Base-by-base conservation (phyloP, 2,113 vertebrate genomes). In the Toxotes jaculatrix region DNA sequence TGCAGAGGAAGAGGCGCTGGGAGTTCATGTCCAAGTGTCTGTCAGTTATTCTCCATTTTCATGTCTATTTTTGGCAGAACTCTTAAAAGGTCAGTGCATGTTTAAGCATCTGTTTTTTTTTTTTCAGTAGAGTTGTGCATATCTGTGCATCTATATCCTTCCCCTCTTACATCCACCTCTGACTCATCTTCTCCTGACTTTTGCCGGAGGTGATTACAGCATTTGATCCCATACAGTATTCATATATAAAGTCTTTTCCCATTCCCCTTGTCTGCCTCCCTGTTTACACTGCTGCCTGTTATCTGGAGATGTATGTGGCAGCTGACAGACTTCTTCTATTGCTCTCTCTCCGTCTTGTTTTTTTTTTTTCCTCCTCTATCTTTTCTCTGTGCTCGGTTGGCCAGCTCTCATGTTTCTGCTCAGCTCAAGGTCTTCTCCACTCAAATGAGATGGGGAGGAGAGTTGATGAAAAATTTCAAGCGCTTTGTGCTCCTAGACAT, bases 381-480 rank as follows among this genome's bases (percentile, higher is more conserved):
- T 73, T 27, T n/a, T 31, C 49, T 60, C 73, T 65, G n/a, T 17
- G 19, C 80, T 82, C 21, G 17, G 36, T 36, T 61, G 78, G 61
- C 42, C 60, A 32, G 69, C 34, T 40, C 53, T 70, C 55, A 0
- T 59, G 63, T 77, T 81, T 85, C 72, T 78, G 69, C 78, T 79
- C 69, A 21, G 57, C 69, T 74, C 86, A 84, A 86, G 87, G 85
- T 80, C 84, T 77, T 77, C 79, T 75, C 19, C 21, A 27, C 13
- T 36, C 1, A 36, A 68, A 59, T 5, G 5, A 38, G 74, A 79
- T 51, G 34, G 0, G 36, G 73, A 56, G 68, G 66, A 49, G 71
- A 49, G 63, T 57, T 0, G 1, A 65, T 80, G 64, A 85, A 80
- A 74, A 76, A 38, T 73, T 27, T 51, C 27, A 42, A 73, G 47